Percentiles rank a stretch among this genome's conserved stretches.
These are phyloP conservation scores for Blomia tropicalis DNA, from an alignment of 2,888 invertebrate species.

Conservation along the genomic window DNA sequence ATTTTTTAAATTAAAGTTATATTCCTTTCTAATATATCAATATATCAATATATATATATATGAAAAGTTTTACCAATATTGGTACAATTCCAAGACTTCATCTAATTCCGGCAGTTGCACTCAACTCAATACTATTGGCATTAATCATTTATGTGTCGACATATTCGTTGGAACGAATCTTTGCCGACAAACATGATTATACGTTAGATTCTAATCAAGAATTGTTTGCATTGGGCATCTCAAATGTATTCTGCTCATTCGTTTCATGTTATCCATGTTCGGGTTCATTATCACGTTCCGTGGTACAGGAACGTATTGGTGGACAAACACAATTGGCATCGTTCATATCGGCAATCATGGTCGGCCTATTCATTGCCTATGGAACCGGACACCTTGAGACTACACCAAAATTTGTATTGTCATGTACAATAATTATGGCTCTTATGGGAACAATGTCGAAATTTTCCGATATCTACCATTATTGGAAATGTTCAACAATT, in stretches of 20 bases:
- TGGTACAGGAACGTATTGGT: constrained; percentile 68
- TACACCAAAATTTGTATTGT: constrained; percentile 49
- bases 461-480: constrained; percentile 48
- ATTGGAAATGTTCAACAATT: constrained; percentile 58
- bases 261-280: constrained; percentile 39
- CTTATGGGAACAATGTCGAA: constrained; percentile 61
- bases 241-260: constrained; percentile 37
- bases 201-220: constrained; percentile 52
- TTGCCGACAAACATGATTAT: constrained; percentile 53
- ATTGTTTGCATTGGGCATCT: constrained; percentile 34
- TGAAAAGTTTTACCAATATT: constrained; percentile 32
- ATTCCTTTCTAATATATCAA: too few species aligned
- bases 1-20: too few species aligned
- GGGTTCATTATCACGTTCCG: constrained; percentile 40
- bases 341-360: constrained; percentile 54
- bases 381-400: constrained; percentile 72
- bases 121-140: constrained; percentile 36
- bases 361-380: constrained; percentile 63
- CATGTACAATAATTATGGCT: constrained; percentile 59
- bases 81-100: constrained; percentile 31
- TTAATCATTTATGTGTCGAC: constrained; percentile 52
- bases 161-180: constrained; percentile 56
- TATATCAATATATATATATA: too few species aligned
- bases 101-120: constrained; percentile 1
- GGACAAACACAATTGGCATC: constrained; percentile 68